A percentile compares a stretch with the other conserved stretches of the same genome.
Conservation (phyloP, 2,888 invertebrate species). For the Globia sparganii region DNA sequence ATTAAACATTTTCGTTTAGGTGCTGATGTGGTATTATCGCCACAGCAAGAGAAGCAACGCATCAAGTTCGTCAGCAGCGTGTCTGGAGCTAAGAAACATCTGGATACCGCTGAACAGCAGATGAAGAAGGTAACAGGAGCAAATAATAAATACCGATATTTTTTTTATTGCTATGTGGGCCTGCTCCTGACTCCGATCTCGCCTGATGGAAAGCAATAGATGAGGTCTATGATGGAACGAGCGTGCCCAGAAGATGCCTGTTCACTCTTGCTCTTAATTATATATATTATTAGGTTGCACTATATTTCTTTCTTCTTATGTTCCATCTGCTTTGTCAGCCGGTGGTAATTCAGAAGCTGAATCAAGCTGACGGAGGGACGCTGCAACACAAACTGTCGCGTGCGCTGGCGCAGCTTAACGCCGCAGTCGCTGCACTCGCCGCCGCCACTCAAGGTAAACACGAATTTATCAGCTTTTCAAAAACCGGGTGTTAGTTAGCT, state of each 20-base stretch:
- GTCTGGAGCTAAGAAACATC: slow-evolving; percentile 58
- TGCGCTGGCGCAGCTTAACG: slow-evolving; percentile 53
- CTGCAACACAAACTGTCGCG: slow-evolving; percentile 42
- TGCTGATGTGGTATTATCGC: slow-evolving; percentile 14
- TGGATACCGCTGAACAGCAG: slow-evolving; percentile 68
- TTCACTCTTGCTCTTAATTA: no score
- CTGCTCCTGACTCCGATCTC: no score
- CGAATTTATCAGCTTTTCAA: no score
- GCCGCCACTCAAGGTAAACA: slow-evolving; percentile 49
- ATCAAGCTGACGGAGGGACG: slow-evolving; percentile 18
- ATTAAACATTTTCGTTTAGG: neutral
- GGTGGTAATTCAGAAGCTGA: slow-evolving; percentile 25
- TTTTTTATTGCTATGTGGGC: no score
- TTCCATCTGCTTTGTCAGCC: slow-evolving; percentile 40
- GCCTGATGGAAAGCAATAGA: no score
- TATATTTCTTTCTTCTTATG: neutral
- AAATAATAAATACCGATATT: no score
- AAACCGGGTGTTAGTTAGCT: no score
- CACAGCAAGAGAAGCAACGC: slow-evolving; percentile 64
- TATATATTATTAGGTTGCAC: no score
- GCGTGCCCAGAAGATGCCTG: no score
- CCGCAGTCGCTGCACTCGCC: slow-evolving; percentile 56
- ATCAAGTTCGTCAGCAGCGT: slow-evolving; percentile 68
- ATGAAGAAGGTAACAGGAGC: slow-evolving; percentile 64
- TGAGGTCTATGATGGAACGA: no score